phyloP scores from a whole-genome alignment of 2,113 vertebrate species.

The Sturnus vulgaris region DNA sequence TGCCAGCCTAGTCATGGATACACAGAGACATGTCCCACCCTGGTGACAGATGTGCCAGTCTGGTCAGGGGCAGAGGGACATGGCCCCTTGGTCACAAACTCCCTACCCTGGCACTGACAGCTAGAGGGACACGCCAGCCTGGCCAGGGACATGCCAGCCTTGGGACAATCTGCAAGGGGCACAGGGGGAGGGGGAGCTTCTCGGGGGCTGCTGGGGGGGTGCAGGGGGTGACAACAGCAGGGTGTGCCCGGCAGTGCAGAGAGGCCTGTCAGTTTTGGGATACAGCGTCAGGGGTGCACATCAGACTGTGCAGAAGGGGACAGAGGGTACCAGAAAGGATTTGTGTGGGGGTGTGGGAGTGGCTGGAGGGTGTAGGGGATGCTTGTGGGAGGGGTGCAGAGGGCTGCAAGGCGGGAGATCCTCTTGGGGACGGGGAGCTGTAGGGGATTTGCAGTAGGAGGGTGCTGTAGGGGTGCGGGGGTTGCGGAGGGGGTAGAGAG shows the following conservation, averaged over 20 bases:
- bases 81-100: neutral
- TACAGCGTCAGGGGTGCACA: neutral
- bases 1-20: neutral
- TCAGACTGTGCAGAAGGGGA: neutral
- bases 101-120: neutral
- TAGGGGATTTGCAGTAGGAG: neutral
- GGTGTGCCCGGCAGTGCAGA: neutral
- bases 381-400: neutral
- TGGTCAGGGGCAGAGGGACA: neutral
- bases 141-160: neutral
- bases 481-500: too few species aligned
- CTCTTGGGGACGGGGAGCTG: neutral
- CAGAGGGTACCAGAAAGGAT: neutral
- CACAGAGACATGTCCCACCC: too few species aligned
- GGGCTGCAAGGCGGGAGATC: neutral
- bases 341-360: neutral
- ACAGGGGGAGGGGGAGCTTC: neutral
- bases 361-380: neutral
- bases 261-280: neutral
- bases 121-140: neutral
- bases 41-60: neutral
- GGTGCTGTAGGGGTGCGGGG: too few species aligned
- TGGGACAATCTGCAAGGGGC: neutral
- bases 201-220: neutral
- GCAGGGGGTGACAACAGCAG: neutral